Percentiles rank a stretch among this genome's conserved stretches.
phyloP scores from a whole-genome alignment of 2,888 invertebrate species.

The Fragum sueziense region DNA sequence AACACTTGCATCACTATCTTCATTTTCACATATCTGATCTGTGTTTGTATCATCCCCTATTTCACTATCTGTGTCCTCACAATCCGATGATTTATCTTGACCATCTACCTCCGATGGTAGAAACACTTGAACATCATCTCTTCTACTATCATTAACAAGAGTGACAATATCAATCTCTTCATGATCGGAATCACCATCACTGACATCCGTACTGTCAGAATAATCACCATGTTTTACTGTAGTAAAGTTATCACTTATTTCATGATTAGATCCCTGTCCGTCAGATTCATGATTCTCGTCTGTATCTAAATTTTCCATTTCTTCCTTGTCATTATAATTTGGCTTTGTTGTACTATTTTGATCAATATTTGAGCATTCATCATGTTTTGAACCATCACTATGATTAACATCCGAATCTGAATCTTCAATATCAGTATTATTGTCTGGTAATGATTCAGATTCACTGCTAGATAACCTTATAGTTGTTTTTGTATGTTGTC shows the following conservation, averaged over 20 bases:
- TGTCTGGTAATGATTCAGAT: background rate
- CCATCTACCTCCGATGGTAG: background rate
- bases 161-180: background rate
- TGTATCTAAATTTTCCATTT: background rate
- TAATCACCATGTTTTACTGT: constrained; percentile 7
- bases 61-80: too few relatives aligned
- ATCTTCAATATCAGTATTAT: background rate
- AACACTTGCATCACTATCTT: background rate
- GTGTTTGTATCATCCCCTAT: background rate
- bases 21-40: background rate
- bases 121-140: background rate
- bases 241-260: background rate
- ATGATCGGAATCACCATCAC: constrained; percentile 29
- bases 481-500: background rate
- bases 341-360: background rate
- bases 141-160: background rate
- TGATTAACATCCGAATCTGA: background rate
- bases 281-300: background rate
- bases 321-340: background rate
- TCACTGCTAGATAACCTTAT: background rate
- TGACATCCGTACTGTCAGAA: constrained; percentile 32
- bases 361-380: background rate
- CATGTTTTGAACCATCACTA: background rate
- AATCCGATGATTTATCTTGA: background rate
- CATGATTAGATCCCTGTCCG: background rate